Evolutionary conservation across 2,113 vertebrate genomes (phyloP).

Genomic region (Caranx ignobilis): DNA sequence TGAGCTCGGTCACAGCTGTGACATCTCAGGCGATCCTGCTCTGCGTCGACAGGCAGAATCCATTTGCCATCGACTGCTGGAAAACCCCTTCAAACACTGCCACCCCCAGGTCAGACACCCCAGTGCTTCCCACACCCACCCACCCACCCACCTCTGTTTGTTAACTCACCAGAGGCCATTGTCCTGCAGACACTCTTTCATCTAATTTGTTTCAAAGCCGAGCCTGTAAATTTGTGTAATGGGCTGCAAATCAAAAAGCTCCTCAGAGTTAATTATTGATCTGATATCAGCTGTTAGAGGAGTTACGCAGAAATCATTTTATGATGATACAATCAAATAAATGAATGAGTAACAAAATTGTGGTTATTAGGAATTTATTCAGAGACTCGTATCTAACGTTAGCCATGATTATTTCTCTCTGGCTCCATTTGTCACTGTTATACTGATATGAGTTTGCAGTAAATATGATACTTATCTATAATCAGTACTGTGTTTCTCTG

Average conservation of each 20-base stretch:
- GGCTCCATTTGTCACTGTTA: neutral
- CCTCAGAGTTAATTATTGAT: neutral
- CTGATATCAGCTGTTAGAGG: neutral
- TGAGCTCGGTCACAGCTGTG: slow-evolving; percentile 83
- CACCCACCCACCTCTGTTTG: neutral
- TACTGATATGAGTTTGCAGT: too few relatives aligned
- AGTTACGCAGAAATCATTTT: neutral
- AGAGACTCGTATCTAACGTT: too few relatives aligned
- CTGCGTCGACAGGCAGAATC: slow-evolving; percentile 74
- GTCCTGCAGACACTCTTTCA: neutral
- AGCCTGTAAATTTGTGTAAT: neutral
- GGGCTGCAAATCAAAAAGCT: neutral
- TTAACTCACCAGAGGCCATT: neutral
- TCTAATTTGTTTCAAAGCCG: neutral
- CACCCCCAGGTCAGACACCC: slow-evolving; percentile 84
- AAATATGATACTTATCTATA: neutral
- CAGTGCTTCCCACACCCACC: too few relatives aligned
- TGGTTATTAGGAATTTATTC: neutral
- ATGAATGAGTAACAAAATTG: neutral
- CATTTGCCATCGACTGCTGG: slow-evolving; percentile 83
- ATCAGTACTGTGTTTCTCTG: neutral
- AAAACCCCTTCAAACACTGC: slow-evolving; percentile 86
- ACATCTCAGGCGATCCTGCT: slow-evolving; percentile 23
- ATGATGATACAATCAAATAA: neutral
- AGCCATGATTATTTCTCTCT: neutral